These are phyloP conservation scores for Arctocebus calabarensis DNA, from an alignment of 2,797 vertebrate genomes.

Conservation along the genomic window DNA sequence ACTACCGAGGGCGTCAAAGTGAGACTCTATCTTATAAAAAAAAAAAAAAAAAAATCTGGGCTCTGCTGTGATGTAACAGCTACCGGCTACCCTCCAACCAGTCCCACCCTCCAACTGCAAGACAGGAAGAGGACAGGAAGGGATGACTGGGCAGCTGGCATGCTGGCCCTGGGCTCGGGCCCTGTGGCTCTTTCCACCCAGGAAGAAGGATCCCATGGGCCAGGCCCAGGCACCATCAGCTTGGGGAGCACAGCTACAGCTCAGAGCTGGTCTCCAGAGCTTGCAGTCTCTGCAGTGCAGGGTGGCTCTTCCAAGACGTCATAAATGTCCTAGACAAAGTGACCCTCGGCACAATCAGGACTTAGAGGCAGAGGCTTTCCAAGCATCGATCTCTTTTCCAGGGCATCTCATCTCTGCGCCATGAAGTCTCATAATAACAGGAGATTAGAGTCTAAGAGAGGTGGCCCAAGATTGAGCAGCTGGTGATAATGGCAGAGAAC, in stretches of 20 bases:
- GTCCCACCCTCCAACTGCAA: background rate
- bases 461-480: fast-evolving
- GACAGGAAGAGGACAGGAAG: background rate
- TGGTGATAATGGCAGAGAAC: background rate
- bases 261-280: background rate
- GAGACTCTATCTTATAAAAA: background rate
- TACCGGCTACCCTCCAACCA: background rate
- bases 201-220: fast-evolving
- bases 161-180: fast-evolving
- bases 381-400: background rate
- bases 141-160: fast-evolving
- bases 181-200: background rate
- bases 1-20: too few species aligned
- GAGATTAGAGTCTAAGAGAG: background rate
- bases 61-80: background rate
- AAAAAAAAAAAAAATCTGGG: background rate
- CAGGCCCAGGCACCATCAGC: background rate
- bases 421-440: fast-evolving
- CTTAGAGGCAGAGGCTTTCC: background rate
- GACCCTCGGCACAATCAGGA: background rate
- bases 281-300: background rate
- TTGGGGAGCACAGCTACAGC: background rate
- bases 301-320: background rate
- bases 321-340: background rate
- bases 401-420: background rate